Percentiles rank a stretch among this genome's conserved stretches.
Conservation (phyloP, 1,140 invertebrate genomes). For the Drosophila funebris region DNA sequence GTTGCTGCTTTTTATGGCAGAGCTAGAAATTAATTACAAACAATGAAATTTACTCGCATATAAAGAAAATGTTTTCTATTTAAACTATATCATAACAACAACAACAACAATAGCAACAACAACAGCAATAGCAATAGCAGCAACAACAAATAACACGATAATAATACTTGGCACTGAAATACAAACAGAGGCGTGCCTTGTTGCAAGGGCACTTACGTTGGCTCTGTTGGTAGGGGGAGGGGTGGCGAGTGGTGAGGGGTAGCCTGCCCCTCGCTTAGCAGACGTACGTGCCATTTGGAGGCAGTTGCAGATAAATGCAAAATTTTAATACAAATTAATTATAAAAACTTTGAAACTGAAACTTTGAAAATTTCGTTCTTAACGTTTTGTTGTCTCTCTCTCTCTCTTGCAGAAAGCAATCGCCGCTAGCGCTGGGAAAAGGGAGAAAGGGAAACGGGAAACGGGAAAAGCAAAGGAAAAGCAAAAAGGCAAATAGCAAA, state of each 20-base stretch:
- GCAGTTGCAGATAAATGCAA: constrained; percentile 17
- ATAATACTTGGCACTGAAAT: not conserved
- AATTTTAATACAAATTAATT: not conserved
- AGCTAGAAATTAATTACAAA: constrained; percentile 62
- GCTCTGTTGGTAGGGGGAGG: not conserved
- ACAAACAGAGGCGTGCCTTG: constrained; percentile 27
- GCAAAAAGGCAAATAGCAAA: constrained; percentile 52
- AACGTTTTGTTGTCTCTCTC: not conserved
- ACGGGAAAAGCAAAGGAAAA: too few relatives aligned
- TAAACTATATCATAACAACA: constrained; percentile 23
- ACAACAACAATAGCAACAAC: constrained; percentile 8
- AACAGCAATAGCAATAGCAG: constrained; percentile 9
- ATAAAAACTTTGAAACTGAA: not conserved
- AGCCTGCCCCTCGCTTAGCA: not conserved
- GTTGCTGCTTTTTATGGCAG: constrained; percentile 28
- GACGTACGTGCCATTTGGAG: constrained; percentile 54
- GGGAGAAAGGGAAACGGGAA: not conserved
- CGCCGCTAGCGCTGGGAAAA: not conserved
- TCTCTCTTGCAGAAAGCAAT: constrained; percentile 11
- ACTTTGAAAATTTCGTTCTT: not conserved
- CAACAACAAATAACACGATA: constrained; percentile 4
- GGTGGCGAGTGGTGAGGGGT: not conserved
- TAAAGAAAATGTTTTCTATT: constrained; percentile 40
- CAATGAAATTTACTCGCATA: constrained; percentile 42
- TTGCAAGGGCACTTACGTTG: not conserved